A percentile compares a stretch with the other conserved stretches of the same genome.
These are phyloP conservation scores for Echinometra lucunter DNA, from an alignment of 53 echinoderm and acorn worm species.

Conservation along the genomic window DNA sequence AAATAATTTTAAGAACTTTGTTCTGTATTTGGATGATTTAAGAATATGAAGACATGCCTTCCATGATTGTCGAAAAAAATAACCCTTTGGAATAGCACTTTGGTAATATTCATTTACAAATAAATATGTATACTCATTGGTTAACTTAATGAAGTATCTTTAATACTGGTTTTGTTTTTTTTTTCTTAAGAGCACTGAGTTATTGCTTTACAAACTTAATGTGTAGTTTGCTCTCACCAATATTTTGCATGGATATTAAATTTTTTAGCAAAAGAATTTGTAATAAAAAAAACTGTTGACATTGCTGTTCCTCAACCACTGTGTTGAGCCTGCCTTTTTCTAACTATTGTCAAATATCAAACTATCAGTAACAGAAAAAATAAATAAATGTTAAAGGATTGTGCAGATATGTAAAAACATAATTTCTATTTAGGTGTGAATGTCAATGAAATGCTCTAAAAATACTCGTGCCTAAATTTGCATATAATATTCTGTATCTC, in stretches of 20 bases:
- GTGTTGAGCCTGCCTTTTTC: background rate
- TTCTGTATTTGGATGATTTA: background rate
- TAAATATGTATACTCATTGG: too few species aligned
- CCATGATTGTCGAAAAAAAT: background rate
- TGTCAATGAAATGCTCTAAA: constrained; percentile 8
- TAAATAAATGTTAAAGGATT: constrained; percentile 24
- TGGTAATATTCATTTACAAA: background rate
- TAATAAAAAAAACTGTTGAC: background rate
- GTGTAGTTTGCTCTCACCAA: too few species aligned
- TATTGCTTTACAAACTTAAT: too few species aligned
- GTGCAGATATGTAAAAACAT: constrained; percentile 47
- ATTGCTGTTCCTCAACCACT: background rate
- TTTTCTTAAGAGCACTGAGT: too few species aligned
- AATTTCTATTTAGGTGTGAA: background rate
- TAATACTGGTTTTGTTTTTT: too few species aligned
- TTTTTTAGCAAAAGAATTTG: background rate
- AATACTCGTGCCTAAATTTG: constrained; percentile 35
- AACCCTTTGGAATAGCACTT: background rate
- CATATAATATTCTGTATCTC: background rate
- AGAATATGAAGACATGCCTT: background rate
- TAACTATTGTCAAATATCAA: too few species aligned
- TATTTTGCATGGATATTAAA: background rate
- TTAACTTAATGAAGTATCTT: too few species aligned
- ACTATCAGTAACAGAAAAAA: background rate
- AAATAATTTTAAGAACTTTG: background rate